Conservation (phyloP, 2,113 vertebrate genomes). For the Camelus dromedarius region DNA sequence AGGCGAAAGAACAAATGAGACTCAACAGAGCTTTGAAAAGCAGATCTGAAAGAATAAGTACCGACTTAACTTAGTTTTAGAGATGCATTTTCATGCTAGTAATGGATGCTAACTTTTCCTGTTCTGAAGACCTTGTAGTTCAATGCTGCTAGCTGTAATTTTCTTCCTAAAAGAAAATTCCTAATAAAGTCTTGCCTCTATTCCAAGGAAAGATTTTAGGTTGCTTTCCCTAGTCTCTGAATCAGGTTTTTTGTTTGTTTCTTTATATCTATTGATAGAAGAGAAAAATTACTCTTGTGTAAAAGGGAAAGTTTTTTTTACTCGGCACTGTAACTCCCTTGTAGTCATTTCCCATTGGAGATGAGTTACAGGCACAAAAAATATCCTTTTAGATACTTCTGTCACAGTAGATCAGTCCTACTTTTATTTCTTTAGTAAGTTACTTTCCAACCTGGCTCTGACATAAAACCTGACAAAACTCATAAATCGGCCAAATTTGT, state of each 20-base stretch:
- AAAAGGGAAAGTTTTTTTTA: neutral
- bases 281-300: neutral
- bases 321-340: neutral
- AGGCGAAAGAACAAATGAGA: neutral
- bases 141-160: neutral
- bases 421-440: neutral
- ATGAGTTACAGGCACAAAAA: neutral
- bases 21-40: neutral
- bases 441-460: neutral
- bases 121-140: neutral
- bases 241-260: neutral
- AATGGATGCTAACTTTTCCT: neutral
- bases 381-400: too few species aligned
- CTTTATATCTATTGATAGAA: neutral
- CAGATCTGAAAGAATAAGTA: neutral
- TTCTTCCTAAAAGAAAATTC: neutral
- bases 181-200: neutral
- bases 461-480: neutral
- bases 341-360: neutral
- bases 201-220: neutral
- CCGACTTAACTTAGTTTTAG: neutral
- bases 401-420: neutral
- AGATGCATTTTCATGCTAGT: neutral
- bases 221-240: neutral
- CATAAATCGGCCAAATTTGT: neutral